Evolutionary conservation across 2,888 invertebrate species (phyloP).

Genomic region (Tuberolachnus salignus): DNA sequence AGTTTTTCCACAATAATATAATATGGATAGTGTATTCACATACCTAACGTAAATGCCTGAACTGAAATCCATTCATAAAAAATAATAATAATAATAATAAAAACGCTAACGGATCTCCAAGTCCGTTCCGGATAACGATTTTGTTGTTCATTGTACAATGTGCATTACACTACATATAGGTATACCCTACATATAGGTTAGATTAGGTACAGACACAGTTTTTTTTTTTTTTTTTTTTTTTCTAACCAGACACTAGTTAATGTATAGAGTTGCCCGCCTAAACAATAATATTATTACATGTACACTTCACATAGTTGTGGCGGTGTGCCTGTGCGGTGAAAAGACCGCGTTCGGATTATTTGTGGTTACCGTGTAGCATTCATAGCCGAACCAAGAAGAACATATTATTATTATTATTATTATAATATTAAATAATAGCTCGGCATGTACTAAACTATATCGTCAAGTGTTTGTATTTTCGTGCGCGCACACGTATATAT

Average conservation of each 20-base stretch:
- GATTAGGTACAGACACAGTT: not conserved
- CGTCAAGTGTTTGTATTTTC: conserved; percentile 37
- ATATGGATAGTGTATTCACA: not conserved
- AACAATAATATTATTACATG: conserved; percentile 22
- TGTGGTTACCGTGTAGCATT: conserved; percentile 8
- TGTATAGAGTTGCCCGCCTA: conserved; percentile 22
- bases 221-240: conserved; percentile 33
- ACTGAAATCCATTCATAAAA: conserved; percentile 44
- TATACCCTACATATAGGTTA: not conserved
- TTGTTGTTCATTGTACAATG: conserved; percentile 29
- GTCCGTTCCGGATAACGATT: conserved; percentile 50
- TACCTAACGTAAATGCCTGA: conserved; percentile 14
- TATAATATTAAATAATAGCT: conserved; percentile 28
- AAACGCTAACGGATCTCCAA: conserved; percentile 31
- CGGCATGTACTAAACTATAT: conserved; percentile 13
- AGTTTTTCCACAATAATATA: conserved; percentile 25
- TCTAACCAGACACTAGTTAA: conserved; percentile 44
- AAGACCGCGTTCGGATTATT: conserved; percentile 31
- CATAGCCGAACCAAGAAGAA: conserved; percentile 24
- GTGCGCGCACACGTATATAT: not conserved
- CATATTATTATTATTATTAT: not conserved
- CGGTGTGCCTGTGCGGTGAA: conserved; percentile 30
- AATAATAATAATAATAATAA: not conserved
- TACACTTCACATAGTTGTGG: conserved; percentile 35
- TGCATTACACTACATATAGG: not conserved